Base-by-base conservation (phyloP, 2,888 invertebrate species). In the Callimorpha dominula region DNA sequence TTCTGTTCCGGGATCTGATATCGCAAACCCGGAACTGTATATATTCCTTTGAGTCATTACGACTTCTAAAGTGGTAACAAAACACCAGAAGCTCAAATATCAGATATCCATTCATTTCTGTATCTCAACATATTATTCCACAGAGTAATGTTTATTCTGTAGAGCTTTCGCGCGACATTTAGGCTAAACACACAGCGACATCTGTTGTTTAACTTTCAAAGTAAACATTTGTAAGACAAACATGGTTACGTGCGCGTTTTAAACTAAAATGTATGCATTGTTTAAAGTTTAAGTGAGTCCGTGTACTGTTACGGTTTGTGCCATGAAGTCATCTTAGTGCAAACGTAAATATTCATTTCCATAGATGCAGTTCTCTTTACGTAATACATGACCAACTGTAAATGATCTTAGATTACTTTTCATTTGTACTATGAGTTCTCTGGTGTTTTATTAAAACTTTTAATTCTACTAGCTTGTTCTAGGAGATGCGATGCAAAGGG, bases 191-290 rank as follows among this genome's bases (percentile, higher is more conserved):
- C 79, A 87, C 77, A 88, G 73, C 80, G 83, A 76, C 79, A 78
- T 78, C 75, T 75, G 81, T 76, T 86, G 79, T 80, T 86, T 84
- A 85, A 85, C 89, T 89, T 89, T 89, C 89, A 84, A 87, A 85
- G 76, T 78, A 81, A 88, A 88, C 86, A 84, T 89, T 89, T 84
- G 82, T 68, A 66, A 43, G 71, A 74, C 82, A 81, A 83, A 84
- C 78, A 81, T 71, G 73, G 72, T 78, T 46, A 78, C 81, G 87
- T 86, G 81, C 81, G 81, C 75, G 81, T 67, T 75, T 76, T 78
- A 65, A 81, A 77, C 69, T 65, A 57, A 72, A 75, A 72, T 75
- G 69, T 75, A 75, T 69, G 74, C 69, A 75, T 72, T 75, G 71
- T 72, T 71, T 72, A 66, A 72, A 63, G 20, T 71, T 68, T 42